A percentile compares a stretch with the other conserved stretches of the same genome.
phyloP scores from a whole-genome alignment of 2,888 invertebrate species.

The Gymnocheta viridis region DNA sequence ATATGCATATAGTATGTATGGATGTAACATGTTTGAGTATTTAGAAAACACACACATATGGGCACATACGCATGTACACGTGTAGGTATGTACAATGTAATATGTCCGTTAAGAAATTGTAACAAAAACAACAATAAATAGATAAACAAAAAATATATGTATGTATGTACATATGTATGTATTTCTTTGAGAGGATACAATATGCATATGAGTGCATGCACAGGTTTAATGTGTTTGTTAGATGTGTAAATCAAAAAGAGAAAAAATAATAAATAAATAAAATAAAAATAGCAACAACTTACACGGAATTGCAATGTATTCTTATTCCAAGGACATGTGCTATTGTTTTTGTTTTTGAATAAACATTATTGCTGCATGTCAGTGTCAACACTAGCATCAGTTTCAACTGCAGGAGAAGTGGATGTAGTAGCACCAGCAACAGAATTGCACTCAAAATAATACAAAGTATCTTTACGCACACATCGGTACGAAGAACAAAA shows the following conservation, averaged over 20 bases:
- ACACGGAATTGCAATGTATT: constrained; percentile 58
- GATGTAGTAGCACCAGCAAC: constrained; percentile 19
- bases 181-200: no score
- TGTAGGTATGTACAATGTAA: neutral
- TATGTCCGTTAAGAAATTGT: neutral
- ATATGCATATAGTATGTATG: no score
- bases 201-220: no score
- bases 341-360: constrained; percentile 50
- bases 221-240: no score
- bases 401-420: constrained; percentile 29
- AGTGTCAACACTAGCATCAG: constrained; percentile 55
- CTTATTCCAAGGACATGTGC: constrained; percentile 62
- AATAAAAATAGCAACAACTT: constrained; percentile 35
- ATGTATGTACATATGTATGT: neutral
- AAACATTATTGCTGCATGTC: constrained; percentile 54
- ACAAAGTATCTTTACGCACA: constrained; percentile 10
- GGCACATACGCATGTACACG: neutral
- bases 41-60: neutral
- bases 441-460: neutral
- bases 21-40: neutral
- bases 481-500: neutral
- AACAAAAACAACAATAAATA: constrained; percentile 40
- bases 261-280: no score
- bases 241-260: constrained; percentile 23
- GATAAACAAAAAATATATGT: neutral